Percentiles rank a stretch among this genome's conserved stretches.
These are phyloP conservation scores for Malacoctenus gilli DNA, from an alignment of 2,797 vertebrate species.

Conservation along the genomic window DNA sequence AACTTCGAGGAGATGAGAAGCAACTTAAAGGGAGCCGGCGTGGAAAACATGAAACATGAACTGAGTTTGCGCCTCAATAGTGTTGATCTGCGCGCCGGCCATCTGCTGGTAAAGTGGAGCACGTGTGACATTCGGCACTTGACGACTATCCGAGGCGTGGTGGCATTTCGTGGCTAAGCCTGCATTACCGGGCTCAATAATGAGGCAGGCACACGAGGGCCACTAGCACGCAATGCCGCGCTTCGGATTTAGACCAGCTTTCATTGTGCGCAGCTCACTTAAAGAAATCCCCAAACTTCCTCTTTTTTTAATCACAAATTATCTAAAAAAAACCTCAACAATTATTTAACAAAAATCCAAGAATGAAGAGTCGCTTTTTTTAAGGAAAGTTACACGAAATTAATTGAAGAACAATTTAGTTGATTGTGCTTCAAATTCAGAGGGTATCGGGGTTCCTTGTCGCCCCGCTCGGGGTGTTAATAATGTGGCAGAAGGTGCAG, in stretches of 20 bases:
- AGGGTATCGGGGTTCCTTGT: no score
- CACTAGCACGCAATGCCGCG: slow-evolving; percentile 44
- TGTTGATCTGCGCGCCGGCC: slow-evolving; percentile 14
- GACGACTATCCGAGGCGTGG: slow-evolving; percentile 30
- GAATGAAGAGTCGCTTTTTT: no score
- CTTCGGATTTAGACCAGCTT: slow-evolving; percentile 27
- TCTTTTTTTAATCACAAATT: no score
- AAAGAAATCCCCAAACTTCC: no score
- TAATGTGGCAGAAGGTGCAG: slow-evolving; percentile 72
- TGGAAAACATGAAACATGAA: slow-evolving; percentile 7
- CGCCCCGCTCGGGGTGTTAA: slow-evolving; percentile 41
- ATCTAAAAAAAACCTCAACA: no score
- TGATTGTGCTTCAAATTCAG: no score
- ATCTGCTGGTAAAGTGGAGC: slow-evolving; percentile 49
- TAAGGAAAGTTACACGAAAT: no score
- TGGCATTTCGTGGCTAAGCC: slow-evolving; percentile 60
- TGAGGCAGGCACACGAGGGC: slow-evolving; percentile 43
- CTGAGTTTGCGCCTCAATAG: slow-evolving; percentile 3
- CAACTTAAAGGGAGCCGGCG: no score
- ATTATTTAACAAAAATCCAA: no score
- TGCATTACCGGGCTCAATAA: slow-evolving; percentile 43
- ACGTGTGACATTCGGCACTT: slow-evolving; percentile 61
- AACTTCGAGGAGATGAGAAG: neutral
- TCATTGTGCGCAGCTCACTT: slow-evolving; percentile 4
- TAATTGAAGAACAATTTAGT: no score